Evolutionary conservation across 2,113 vertebrate genomes (phyloP).

Genomic region (Progne subis): DNA sequence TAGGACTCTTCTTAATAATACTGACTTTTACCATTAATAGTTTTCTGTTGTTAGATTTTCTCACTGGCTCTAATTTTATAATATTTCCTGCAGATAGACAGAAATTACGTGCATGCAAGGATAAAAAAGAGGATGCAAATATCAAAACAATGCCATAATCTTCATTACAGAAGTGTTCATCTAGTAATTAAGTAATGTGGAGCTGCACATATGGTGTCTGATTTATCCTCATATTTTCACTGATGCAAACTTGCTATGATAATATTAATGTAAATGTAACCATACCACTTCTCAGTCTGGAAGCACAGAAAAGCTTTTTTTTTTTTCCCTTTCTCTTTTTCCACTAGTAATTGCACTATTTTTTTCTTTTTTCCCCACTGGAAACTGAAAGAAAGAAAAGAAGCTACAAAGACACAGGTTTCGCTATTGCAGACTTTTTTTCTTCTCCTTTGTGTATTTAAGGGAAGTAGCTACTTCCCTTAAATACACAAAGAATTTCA

Average conservation of each 20-base stretch:
- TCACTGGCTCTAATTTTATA: neutral
- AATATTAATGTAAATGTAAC: neutral
- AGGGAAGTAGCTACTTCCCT: neutral
- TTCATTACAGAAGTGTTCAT: neutral
- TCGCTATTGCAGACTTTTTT: neutral
- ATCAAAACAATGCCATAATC: slow-evolving; percentile 12
- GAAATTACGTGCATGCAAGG: neutral
- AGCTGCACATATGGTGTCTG: slow-evolving; percentile 15
- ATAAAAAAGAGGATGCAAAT: neutral
- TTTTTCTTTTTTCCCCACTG: neutral
- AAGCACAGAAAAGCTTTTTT: neutral
- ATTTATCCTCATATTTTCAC: slow-evolving; percentile 4
- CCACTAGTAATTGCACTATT: neutral
- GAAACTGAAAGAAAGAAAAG: neutral
- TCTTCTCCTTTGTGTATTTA: neutral
- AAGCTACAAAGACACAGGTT: neutral
- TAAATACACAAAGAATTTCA: neutral
- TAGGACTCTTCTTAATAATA: neutral
- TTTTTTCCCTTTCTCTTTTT: neutral
- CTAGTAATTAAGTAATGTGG: neutral
- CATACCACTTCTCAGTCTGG: neutral
- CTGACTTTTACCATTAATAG: neutral
- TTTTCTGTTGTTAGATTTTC: neutral
- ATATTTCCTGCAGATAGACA: neutral
- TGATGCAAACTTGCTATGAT: neutral